Evolutionary conservation across 92 coral and sea anemone species (phyloP), one percentile per base, ranked within the genome.

Genomic region (Bergia sp.): DNA sequence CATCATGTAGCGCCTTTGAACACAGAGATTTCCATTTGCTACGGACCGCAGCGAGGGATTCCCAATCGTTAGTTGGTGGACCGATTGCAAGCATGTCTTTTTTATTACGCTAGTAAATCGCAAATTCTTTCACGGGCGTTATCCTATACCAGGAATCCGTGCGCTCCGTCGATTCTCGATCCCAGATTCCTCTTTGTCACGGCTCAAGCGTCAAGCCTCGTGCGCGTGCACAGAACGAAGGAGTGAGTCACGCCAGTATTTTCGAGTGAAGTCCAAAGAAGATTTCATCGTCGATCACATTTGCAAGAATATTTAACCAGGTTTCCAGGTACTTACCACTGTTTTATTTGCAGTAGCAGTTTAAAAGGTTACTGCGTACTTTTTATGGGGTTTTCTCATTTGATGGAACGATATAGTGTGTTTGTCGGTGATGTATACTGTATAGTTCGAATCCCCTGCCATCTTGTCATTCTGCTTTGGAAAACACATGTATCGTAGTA

Each of bases 261-360:
- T 53, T 40, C 21, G 85, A 81, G 67, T 15, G 72, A 79, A 47
- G 61, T 79, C 61, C 41, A 79, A 50, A 53, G 82, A 79, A 79
- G 66, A 53, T 61, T 61, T 64, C 45, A 39, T 18, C 44, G 10
- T 38, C 49, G 47, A 37, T 37, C 61, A 38, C 65, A 55, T 81
- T 81, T 39, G 73, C 73, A 81, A 81, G 85, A 81, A 81, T 81
- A 81, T 81, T 81, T 81, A 81, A 81, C 71, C 85, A 81, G 85
- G 85, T 81, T 61, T 57, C 73, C 49, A 81, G 85, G 85, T 81
- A 81, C 29, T 41, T 57, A 36, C 61, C 73, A 40, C 85, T 61
- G 39, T 20, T 81, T 20, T 61, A 36, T 81, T 58, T 81, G 74
- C 49, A 57, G 37, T 15, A 41, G 38, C 37, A 81, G 8, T 49